phyloP scores from a whole-genome alignment of 1,140 invertebrate genomes.

The Hyles vespertilio region DNA sequence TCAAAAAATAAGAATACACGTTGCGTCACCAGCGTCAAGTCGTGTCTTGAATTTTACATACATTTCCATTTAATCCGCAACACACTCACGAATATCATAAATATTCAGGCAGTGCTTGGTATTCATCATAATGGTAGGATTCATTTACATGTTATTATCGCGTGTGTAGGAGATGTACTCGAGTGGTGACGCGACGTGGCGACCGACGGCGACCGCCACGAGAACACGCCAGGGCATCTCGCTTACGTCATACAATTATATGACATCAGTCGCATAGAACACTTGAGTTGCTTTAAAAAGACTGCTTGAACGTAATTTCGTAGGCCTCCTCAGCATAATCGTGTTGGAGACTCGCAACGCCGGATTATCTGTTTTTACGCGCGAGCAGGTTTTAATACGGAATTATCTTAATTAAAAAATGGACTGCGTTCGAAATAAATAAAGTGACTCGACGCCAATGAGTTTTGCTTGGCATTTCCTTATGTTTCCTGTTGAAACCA shows the following conservation, averaged over 20 bases:
- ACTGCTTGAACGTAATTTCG: too few species aligned
- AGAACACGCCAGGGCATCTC: background rate
- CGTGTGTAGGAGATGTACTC: conserved; percentile 1
- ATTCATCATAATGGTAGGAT: conserved; percentile 54
- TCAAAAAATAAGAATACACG: background rate
- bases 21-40: conserved; percentile 21
- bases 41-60: conserved; percentile 35
- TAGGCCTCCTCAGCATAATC: too few species aligned
- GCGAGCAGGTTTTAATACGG: too few species aligned
- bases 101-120: conserved; percentile 44
- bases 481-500: too few species aligned
- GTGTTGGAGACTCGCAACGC: too few species aligned
- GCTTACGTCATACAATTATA: conserved; percentile 5
- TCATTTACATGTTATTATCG: conserved; percentile 59
- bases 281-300: conserved; percentile 1
- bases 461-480: too few species aligned
- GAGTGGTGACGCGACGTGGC: conserved; percentile 1
- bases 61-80: conserved; percentile 41
- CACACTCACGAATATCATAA: conserved; percentile 36
- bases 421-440: too few species aligned
- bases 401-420: too few species aligned
- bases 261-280: conserved; percentile 8
- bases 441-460: too few species aligned
- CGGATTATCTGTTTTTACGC: too few species aligned
- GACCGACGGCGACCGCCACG: background rate